phyloP scores from a whole-genome alignment of 2,888 invertebrate species.

The Cetonia aurata region DNA sequence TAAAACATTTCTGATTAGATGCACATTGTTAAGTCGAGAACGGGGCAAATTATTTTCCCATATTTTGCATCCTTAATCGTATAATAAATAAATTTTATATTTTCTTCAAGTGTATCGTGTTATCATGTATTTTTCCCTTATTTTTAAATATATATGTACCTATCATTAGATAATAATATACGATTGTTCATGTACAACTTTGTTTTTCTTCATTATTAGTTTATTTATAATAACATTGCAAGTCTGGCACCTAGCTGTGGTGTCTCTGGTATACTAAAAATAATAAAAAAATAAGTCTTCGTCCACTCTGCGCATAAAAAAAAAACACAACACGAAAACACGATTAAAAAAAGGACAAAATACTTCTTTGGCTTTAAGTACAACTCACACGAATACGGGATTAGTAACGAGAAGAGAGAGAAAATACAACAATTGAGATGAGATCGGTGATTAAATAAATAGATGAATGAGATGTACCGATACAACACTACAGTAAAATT shows the following conservation, averaged over 20 bases:
- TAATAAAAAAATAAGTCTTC: constrained; percentile 22
- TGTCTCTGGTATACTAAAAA: constrained; percentile 50
- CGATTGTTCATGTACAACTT: constrained; percentile 48
- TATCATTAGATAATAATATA: constrained; percentile 24
- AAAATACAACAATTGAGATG: neutral
- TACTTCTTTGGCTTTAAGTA: constrained; percentile 35
- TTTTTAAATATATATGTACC: constrained; percentile 33
- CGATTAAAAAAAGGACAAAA: constrained; percentile 3
- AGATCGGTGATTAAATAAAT: constrained; percentile 8
- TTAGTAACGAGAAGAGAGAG: neutral
- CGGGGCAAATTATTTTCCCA: too few relatives aligned
- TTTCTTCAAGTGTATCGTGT: constrained; percentile 5
- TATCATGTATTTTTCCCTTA: neutral
- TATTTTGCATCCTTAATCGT: too few relatives aligned
- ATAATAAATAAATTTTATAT: neutral
- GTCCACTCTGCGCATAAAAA: constrained; percentile 32
- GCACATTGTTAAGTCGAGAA: too few relatives aligned
- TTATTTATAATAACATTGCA: constrained; percentile 29
- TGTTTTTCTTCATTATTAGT: constrained; percentile 18
- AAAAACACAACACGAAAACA: neutral
- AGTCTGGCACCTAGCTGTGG: constrained; percentile 52
- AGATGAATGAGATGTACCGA: constrained; percentile 9
- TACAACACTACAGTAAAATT: neutral
- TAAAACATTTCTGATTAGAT: too few relatives aligned
- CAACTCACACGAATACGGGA: constrained; percentile 22